Percentiles rank a stretch among this genome's conserved stretches.
Evolutionary conservation across 2,888 invertebrate genomes (phyloP).

Genomic region (Acanthacorydalis orientalis): DNA sequence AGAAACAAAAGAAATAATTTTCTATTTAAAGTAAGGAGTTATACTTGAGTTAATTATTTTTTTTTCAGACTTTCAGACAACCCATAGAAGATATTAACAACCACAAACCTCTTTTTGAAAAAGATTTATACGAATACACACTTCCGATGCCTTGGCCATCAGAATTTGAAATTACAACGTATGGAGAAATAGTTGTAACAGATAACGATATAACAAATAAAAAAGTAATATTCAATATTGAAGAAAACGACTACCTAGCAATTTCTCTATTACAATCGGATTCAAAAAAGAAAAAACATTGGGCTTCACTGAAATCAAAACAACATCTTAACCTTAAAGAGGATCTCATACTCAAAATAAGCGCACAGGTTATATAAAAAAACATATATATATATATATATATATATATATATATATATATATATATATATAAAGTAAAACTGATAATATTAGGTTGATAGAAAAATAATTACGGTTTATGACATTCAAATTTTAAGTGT

Average conservation of each 20-base stretch:
- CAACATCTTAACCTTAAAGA: slow-evolving; percentile 10
- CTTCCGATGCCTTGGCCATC: slow-evolving; percentile 33
- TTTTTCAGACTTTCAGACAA: slow-evolving; percentile 26
- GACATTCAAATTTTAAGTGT: too few relatives aligned
- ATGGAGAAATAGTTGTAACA: slow-evolving; percentile 26
- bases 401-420: too few relatives aligned
- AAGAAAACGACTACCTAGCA: slow-evolving; percentile 8
- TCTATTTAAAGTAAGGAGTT: neutral
- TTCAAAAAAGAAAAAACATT: slow-evolving; percentile 11
- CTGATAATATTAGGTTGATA: too few relatives aligned
- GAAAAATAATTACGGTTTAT: too few relatives aligned
- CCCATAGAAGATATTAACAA: slow-evolving; percentile 33
- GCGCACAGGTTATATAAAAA: slow-evolving; percentile 13
- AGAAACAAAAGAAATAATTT: too few relatives aligned
- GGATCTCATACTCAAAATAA: slow-evolving; percentile 12
- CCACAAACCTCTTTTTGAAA: slow-evolving; percentile 26
- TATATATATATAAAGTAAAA: too few relatives aligned
- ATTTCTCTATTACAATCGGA: neutral
- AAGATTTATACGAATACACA: slow-evolving; percentile 22
- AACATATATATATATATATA: slow-evolving; percentile 2
- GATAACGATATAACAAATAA: slow-evolving; percentile 36
- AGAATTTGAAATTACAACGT: slow-evolving; percentile 25
- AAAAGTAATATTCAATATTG: slow-evolving; percentile 13
- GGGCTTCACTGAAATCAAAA: slow-evolving; percentile 12
- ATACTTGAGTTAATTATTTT: neutral